phyloP scores from a whole-genome alignment of 1,140 invertebrate species.

The Tenebrio molitor region DNA sequence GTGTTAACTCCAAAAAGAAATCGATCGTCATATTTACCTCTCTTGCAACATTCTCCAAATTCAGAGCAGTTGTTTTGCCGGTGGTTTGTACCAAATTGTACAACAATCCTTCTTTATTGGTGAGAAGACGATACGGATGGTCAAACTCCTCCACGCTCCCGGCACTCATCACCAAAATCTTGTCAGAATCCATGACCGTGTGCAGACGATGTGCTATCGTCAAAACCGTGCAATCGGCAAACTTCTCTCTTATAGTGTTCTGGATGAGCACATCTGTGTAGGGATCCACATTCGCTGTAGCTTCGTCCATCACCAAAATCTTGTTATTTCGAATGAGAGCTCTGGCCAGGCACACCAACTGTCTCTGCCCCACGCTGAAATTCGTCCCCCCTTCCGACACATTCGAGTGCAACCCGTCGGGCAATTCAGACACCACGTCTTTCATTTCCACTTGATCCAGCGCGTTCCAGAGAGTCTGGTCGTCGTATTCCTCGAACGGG shows the following conservation, averaged over 20 bases:
- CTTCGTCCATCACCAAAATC: constrained; percentile 74
- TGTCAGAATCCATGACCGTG: constrained; percentile 80
- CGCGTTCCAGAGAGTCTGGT: constrained; percentile 85
- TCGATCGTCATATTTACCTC: too few relatives aligned
- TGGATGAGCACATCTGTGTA: constrained; percentile 77
- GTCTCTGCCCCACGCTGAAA: constrained; percentile 73
- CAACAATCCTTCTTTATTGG: constrained; percentile 73
- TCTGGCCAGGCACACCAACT: constrained; percentile 72
- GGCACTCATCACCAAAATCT: constrained; percentile 81
- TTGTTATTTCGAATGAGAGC: constrained; percentile 71
- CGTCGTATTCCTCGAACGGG: constrained; percentile 82
- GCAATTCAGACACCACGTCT: constrained; percentile 70
- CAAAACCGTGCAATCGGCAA: constrained; percentile 77
- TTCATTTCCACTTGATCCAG: constrained; percentile 85
- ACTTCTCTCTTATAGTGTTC: constrained; percentile 73
- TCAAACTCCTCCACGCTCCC: constrained; percentile 73
- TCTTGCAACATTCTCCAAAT: constrained; percentile 66
- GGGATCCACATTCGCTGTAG: constrained; percentile 74
- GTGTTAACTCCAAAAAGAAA: too few relatives aligned
- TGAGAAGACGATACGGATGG: constrained; percentile 74
- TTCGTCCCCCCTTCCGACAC: constrained; percentile 75
- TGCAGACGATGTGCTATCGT: constrained; percentile 79
- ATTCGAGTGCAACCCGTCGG: constrained; percentile 68
- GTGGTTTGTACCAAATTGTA: constrained; percentile 73
- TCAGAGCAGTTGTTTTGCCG: constrained; percentile 67